phyloP scores from a whole-genome alignment of 1,140 invertebrate genomes.

The Nasonia vitripennis region DNA sequence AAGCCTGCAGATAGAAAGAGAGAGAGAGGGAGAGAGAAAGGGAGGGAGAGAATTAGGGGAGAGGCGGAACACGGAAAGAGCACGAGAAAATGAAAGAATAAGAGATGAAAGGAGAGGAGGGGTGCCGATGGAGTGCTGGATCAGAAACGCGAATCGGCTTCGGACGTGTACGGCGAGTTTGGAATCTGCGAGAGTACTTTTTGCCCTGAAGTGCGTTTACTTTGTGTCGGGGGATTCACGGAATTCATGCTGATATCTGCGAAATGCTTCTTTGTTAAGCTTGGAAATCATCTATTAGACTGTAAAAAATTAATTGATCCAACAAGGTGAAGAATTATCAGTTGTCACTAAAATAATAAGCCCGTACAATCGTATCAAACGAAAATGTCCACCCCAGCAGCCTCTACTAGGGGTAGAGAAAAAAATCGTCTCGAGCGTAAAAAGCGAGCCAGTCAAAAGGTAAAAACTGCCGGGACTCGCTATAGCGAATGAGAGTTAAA shows the following conservation, averaged over 20 bases:
- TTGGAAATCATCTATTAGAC: no score
- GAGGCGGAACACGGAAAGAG: conserved; percentile 54
- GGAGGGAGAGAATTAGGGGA: conserved; percentile 34
- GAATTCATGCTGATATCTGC: background rate
- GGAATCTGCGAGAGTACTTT: no score
- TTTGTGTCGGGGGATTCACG: background rate
- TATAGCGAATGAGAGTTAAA: conserved; percentile 15
- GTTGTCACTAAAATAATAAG: no score
- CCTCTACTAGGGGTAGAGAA: background rate
- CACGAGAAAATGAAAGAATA: conserved; percentile 10
- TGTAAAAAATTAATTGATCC: no score
- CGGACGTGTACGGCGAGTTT: background rate
- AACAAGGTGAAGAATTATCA: no score
- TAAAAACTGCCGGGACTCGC: background rate
- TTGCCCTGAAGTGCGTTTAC: no score
- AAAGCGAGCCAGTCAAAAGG: conserved; percentile 24
- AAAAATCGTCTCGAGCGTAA: conserved; percentile 8
- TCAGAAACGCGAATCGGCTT: conserved; percentile 20
- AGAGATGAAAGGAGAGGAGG: conserved; percentile 3
- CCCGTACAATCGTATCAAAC: no score
- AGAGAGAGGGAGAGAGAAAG: background rate
- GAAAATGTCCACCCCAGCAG: no score
- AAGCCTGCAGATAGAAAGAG: background rate
- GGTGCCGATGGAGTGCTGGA: conserved; percentile 39
- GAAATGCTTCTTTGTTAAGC: no score